Base-by-base conservation (phyloP, 2,113 vertebrate genomes). In the Hippocampus zosterae region DNA sequence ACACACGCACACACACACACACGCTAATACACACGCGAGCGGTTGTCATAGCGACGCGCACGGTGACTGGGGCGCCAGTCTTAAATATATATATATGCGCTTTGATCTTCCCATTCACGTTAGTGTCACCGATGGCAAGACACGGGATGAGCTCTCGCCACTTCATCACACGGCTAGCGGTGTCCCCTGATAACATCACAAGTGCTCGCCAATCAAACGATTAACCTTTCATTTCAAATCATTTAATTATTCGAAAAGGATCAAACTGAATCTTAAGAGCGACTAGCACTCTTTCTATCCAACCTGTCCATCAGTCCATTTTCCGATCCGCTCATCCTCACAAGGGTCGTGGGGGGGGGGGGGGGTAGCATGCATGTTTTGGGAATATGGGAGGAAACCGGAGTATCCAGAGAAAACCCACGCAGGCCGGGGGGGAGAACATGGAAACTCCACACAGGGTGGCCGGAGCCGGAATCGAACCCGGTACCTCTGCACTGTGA, bases 71-170 rank as follows among this genome's bases (percentile, higher is more conserved):
- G 68, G n/a, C 70, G 71, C 62, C 62, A 65, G 75, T 60, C 61
- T 77, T 75, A 77, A 80, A 85, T 83, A 46, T 86, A 85, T 83
- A 46, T 86, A 79, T 79, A 81, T 82, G 68, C 64, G 68, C 80
- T 82, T 76, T 84, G 78, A 84, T 86, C 67, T 67, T 82, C 71
- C 81, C 70, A 74, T 77, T 78, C 74, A 71, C 29, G 72, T 88
- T 79, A 83, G 71, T 73, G 85, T 78, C 78, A 78, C 71, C 68
- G 72, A 27, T 73, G 55, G n/a, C 60, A 64, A 80, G 80, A 81
- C 71, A 69, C 13, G 46, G 67, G 72, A 86, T 55, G 60, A 71
- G 73, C 72, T 64, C 78, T 67, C 60, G 69, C 10, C 71, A 63
- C 7, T 78, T 69, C 53, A 69, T 16, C 71, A 63, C 12, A 29